Base-by-base conservation (phyloP, 2,113 vertebrate genomes). In the Campylomormyrus numenius region DNA sequence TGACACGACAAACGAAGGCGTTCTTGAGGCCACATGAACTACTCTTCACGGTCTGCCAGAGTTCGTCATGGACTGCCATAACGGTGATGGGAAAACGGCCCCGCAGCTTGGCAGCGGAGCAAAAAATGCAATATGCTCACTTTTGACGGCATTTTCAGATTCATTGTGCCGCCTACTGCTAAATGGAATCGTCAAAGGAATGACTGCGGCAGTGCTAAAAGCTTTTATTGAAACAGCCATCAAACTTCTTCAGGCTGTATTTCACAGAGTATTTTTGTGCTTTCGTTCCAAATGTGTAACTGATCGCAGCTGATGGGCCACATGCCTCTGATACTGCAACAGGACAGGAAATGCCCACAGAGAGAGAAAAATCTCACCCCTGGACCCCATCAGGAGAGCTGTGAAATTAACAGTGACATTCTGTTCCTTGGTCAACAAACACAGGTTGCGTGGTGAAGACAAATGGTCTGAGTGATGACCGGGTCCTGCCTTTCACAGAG, bases 331-430 rank as follows among this genome's bases (percentile, higher is more conserved):
- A 88, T 90, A 92, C 90, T 0, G 3, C 93, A 88, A 92, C 7
- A 13, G 93, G 90, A 89, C 91, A 92, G 91, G 10, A 45, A 91
- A 91, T 90, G 91, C 94, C 91, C 91, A 13, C 92, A 89, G 90
- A 93, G 94, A 93, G 91, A 91, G 91, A 92, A 94, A 93, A 93
- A 94, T 95, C 94, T 89, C 91, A 35, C 95, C 94, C 94, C 93
- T 90, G 92, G 91, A 93, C 92, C 91, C 92, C 89, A 93, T 94
- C 92, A 94, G 92, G 94, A n/a, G 39, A 92, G 90, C 93, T 92
- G 90, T 94, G 93, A 95, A 95, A 94, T 95, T 94, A 95, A 94
- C 91, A 93, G 91, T 92, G 91, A 94, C 93, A 93, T 88, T 91
- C 89, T 88, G 91, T 93, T 94, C 89, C 92, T 93, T 89, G 87